A percentile compares a stretch with the other conserved stretches of the same genome.
These are phyloP conservation scores for Acrocera orbiculus DNA, from an alignment of 2,888 invertebrate genomes.

Conservation along the genomic window DNA sequence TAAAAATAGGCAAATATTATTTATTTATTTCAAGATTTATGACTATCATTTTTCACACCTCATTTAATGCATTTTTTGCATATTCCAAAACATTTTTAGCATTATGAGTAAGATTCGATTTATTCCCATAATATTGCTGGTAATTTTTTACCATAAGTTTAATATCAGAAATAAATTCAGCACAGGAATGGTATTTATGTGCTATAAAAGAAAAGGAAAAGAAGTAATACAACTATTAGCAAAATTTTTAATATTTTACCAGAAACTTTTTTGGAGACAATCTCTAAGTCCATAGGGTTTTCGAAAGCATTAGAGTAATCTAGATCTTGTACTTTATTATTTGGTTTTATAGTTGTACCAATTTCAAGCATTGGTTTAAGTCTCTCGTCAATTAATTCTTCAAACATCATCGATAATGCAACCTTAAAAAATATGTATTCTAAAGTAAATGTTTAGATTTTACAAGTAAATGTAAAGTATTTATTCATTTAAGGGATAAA, in stretches of 20 bases:
- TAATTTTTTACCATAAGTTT: conserved; percentile 80
- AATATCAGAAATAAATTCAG: conserved; percentile 75
- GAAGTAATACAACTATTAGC: neutral
- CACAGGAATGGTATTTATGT: conserved; percentile 81
- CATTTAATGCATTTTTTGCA: conserved; percentile 51
- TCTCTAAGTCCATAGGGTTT: conserved; percentile 89
- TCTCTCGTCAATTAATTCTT: conserved; percentile 71
- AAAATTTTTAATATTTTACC: conserved; percentile 27
- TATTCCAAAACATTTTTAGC: conserved; percentile 64
- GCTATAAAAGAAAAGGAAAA: conserved; percentile 35
- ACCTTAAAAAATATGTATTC: conserved; percentile 38
- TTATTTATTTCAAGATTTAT: too few relatives aligned
- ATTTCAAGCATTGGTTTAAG: conserved; percentile 77
- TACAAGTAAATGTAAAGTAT: too few relatives aligned
- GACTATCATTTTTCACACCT: conserved; percentile 38
- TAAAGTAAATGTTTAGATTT: too few relatives aligned
- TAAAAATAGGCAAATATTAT: conserved; percentile 5
- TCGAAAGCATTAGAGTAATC: conserved; percentile 89
- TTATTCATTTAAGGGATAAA: conserved; percentile 3
- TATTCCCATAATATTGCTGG: conserved; percentile 75
- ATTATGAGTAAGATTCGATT: conserved; percentile 71
- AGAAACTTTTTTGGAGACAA: conserved; percentile 71
- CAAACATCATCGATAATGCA: conserved; percentile 82
- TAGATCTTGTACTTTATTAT: conserved; percentile 87
- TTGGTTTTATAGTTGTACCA: conserved; percentile 93